A percentile compares a stretch with the other conserved stretches of the same genome.
Conservation (phyloP, 2,888 invertebrate genomes). For the Meloe dianella region DNA sequence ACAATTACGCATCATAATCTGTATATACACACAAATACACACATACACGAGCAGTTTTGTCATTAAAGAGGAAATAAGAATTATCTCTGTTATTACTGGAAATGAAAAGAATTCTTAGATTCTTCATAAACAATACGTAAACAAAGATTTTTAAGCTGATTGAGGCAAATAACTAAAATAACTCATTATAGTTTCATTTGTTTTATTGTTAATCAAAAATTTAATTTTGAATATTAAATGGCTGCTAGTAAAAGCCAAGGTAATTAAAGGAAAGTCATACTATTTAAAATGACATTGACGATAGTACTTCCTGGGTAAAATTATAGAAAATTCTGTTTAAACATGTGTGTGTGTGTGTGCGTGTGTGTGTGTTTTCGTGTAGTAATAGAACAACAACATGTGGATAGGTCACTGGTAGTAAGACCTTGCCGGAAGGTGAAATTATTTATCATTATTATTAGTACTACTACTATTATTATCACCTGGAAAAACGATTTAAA, state of each 20-base stretch:
- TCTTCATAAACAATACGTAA: neutral
- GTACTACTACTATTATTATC: neutral
- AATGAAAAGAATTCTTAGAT: neutral
- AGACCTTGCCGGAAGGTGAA: constrained; percentile 4
- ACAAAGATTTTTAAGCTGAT: neutral
- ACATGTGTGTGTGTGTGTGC: neutral
- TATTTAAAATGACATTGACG: neutral
- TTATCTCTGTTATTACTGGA: neutral
- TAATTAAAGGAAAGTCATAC: neutral
- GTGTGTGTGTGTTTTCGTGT: neutral
- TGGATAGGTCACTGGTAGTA: neutral
- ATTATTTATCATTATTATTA: neutral
- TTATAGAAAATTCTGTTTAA: neutral
- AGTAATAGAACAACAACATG: neutral
- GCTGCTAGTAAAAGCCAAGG: neutral
- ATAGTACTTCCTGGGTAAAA: neutral
- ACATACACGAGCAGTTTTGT: too few species aligned
- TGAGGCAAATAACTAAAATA: neutral
- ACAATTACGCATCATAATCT: too few species aligned
- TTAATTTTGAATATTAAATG: neutral
- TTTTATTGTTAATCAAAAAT: neutral
- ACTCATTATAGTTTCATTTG: neutral
- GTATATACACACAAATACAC: too few species aligned
- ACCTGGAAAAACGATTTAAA: neutral
- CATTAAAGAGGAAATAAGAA: too few species aligned